Base-by-base conservation (phyloP, 2,113 vertebrate genomes). In the Leptobrachium ailaonicum region DNA sequence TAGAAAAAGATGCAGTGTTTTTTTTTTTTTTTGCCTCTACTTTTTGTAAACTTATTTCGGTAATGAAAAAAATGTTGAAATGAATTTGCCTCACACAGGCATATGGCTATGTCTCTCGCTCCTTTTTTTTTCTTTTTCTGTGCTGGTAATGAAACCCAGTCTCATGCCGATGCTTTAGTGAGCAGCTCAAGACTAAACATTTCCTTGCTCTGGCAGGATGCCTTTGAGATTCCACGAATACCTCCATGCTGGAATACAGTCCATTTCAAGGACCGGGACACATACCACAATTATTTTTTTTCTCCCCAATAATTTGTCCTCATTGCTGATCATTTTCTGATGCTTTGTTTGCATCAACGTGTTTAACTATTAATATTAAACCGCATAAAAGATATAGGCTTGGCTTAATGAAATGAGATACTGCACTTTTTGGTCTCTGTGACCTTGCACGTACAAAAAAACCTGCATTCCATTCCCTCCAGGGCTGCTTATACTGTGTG, bases 201-300 rank as follows among this genome's bases (percentile, higher is more conserved):
- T 79, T 79, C 41, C 77, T 72, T 4, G 45, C 77, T 72, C 77
- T 79, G 77, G 77, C 77, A 66, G 44, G 41, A 66, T 56, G 77
- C 77, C 69, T 72, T 73, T 6, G 60, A 72, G 77, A 79, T 79
- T 79, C 77, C 60, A 72, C 12, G 77, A 79, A 79, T 79, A 79
- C 42, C 77, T 79, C 50, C 20, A 45, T 60, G 66, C 14, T 79
- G 60, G 68, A 79, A 42, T 66, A 42, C 54, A 64, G 60, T 79
- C 68, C 32, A 20, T 67, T 41, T 2, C 41, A 58, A 41, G 56
- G 4, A 60, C 40, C n/a, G n/a, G 2, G 12, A 45, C 75, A 40
- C 5, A 4, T 13, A 67, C 4, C 8, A 40, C 54, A 13, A 3
- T 53, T 71, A 44, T 47, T 50, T 50, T 8, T 47, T 50, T 50